Evolutionary conservation across 2,113 vertebrate species (phyloP).

Genomic region (Burhinus oedicnemus): DNA sequence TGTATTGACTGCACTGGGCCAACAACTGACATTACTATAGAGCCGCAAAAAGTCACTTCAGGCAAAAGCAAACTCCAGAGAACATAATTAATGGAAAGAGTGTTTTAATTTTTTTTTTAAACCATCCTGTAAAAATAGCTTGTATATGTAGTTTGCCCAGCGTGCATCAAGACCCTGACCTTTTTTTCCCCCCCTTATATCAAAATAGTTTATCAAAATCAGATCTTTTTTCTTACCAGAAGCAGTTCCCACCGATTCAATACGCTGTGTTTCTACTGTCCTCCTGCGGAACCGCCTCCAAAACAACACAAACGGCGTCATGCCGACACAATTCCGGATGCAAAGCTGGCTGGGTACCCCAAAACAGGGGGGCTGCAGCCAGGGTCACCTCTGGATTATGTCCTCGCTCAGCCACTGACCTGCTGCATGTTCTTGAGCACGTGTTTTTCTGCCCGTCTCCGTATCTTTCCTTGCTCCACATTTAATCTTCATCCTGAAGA

Average conservation of each 20-base stretch:
- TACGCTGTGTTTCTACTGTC: not conserved
- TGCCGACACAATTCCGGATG: not conserved
- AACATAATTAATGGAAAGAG: not conserved
- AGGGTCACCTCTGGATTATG: not conserved
- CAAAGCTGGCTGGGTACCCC: not conserved
- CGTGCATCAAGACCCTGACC: not conserved
- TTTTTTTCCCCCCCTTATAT: accelerated
- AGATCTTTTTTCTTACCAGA: not conserved
- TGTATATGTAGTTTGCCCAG: not conserved
- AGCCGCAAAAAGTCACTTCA: slow-evolving; percentile 13
- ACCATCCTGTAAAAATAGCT: not conserved
- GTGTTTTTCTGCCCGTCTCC: not conserved
- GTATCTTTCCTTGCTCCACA: not conserved
- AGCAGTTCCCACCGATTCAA: not conserved
- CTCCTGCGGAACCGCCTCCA: not conserved
- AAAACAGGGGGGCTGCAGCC: not conserved
- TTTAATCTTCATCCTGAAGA: not conserved
- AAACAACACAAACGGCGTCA: not conserved
- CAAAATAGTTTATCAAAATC: not conserved
- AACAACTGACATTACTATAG: not conserved
- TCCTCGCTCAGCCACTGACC: not conserved
- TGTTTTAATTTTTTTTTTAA: not conserved
- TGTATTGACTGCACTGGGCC: not conserved
- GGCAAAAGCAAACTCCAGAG: slow-evolving; percentile 23
- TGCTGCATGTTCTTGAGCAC: not conserved